phyloP scores from a whole-genome alignment of 2,888 invertebrate genomes.

The Merodon equestris region DNA sequence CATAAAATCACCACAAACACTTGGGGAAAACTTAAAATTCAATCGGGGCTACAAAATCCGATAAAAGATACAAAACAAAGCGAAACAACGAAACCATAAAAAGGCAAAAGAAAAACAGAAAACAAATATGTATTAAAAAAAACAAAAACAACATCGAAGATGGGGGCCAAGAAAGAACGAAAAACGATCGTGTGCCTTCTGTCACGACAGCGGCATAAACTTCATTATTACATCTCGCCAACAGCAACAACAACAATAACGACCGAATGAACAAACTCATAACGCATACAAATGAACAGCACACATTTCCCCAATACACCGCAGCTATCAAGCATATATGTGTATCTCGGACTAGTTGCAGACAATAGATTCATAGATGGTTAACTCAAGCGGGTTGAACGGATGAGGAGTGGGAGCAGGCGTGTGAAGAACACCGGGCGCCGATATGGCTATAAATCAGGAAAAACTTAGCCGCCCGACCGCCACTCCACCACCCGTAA shows the following conservation, averaged over 20 bases:
- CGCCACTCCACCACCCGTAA: neutral
- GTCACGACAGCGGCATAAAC: constrained; percentile 53
- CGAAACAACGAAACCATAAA: constrained; percentile 26
- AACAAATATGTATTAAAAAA: too few relatives aligned
- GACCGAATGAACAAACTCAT: constrained; percentile 28
- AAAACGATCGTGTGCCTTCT: constrained; percentile 56
- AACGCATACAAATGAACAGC: constrained; percentile 49
- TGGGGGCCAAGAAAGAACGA: constrained; percentile 11
- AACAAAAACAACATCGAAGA: neutral
- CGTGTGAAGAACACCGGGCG: neutral
- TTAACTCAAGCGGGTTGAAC: neutral
- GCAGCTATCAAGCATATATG: too few relatives aligned
- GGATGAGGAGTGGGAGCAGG: neutral
- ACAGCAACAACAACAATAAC: neutral
- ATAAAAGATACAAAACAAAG: constrained; percentile 30
- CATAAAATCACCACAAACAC: constrained; percentile 33
- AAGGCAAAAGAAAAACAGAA: neutral
- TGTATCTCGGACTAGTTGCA: too few relatives aligned
- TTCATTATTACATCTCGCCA: constrained; percentile 44
- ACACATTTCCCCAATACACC: too few relatives aligned
- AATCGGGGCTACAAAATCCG: constrained; percentile 37
- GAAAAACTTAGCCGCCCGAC: constrained; percentile 16
- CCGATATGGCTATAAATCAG: constrained; percentile 36
- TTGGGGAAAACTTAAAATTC: constrained; percentile 37
- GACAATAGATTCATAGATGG: neutral